Percentiles rank a stretch among this genome's conserved stretches.
Conservation (phyloP, 2,888 invertebrate genomes). For the Pterostichus madidus region DNA sequence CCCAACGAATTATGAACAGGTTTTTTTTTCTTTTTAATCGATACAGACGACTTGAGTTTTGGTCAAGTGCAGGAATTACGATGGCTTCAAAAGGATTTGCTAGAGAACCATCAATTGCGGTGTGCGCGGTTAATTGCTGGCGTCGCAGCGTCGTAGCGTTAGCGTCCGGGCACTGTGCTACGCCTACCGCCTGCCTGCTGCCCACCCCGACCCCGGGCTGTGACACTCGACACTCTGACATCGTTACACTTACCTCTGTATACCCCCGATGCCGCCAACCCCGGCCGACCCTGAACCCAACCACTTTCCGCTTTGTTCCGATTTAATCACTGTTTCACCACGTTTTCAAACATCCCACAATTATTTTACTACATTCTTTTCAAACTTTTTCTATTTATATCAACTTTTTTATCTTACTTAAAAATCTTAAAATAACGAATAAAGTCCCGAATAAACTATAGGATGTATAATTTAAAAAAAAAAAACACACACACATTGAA, state of each 20-base stretch:
- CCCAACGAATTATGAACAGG: conserved; percentile 20
- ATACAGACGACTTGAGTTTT: conserved; percentile 29
- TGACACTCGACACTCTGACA: conserved; percentile 36
- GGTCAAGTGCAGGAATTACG: conserved; percentile 57
- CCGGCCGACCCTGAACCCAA: background rate
- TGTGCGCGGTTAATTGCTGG: conserved; percentile 49
- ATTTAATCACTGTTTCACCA: conserved; percentile 24
- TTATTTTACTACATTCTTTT: conserved; percentile 11
- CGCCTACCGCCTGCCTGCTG: background rate
- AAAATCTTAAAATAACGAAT: too few species aligned
- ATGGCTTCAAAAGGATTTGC: conserved; percentile 36
- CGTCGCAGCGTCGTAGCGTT: conserved; percentile 24
- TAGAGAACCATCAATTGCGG: conserved; percentile 56
- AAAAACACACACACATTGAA: too few species aligned
- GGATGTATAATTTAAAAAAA: too few species aligned
- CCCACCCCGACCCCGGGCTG: background rate
- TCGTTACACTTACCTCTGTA: conserved; percentile 13
- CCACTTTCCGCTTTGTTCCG: background rate
- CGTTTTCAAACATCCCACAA: background rate
- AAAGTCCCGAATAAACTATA: background rate
- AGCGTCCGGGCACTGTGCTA: background rate
- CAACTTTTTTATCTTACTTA: background rate
- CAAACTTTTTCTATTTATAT: conserved; percentile 1
- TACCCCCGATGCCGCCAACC: background rate
- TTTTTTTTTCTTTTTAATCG: conserved; percentile 48